A percentile compares a stretch with the other conserved stretches of the same genome.
phyloP scores from a whole-genome alignment of 2,888 invertebrate genomes.

The Ennomos erosarius region DNA sequence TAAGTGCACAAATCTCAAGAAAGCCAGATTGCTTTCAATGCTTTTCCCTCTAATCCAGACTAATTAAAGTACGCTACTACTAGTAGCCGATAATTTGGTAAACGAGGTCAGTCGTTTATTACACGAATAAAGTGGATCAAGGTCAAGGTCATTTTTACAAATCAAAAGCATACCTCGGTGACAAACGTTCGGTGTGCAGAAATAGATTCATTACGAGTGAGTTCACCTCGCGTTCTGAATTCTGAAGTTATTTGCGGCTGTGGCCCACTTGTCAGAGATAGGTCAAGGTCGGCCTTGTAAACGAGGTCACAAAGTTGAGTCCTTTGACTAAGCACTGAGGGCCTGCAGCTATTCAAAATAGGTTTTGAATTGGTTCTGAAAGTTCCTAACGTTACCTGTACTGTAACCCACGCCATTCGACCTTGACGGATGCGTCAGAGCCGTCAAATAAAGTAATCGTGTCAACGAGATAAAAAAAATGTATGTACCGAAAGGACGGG shows the following conservation, averaged over 20 bases:
- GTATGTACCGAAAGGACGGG: slow-evolving; percentile 76
- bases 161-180: slow-evolving; percentile 76
- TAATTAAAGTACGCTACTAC: slow-evolving; percentile 65
- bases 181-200: slow-evolving; percentile 72
- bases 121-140: slow-evolving; percentile 81
- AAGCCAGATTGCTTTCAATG: slow-evolving; percentile 7
- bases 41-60: slow-evolving; percentile 43
- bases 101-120: slow-evolving; percentile 83
- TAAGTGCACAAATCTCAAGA: neutral
- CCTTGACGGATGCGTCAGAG: slow-evolving; percentile 67
- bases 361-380: neutral
- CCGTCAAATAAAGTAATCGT: slow-evolving; percentile 74
- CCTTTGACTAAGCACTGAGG: slow-evolving; percentile 4
- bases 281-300: slow-evolving; percentile 77
- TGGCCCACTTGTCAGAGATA: slow-evolving; percentile 72
- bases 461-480: slow-evolving; percentile 73
- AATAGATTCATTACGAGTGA: slow-evolving; percentile 69
- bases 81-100: slow-evolving; percentile 77
- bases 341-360: neutral
- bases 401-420: slow-evolving; percentile 46
- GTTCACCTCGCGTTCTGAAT: slow-evolving; percentile 73
- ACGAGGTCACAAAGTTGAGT: slow-evolving; percentile 57
- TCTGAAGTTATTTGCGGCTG: slow-evolving; percentile 73
- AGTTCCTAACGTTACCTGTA: slow-evolving; percentile 30
- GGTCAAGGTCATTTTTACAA: slow-evolving; percentile 85